Evolutionary conservation across 2,797 vertebrate genomes (phyloP).

Genomic region (Sparidentex hasta): DNA sequence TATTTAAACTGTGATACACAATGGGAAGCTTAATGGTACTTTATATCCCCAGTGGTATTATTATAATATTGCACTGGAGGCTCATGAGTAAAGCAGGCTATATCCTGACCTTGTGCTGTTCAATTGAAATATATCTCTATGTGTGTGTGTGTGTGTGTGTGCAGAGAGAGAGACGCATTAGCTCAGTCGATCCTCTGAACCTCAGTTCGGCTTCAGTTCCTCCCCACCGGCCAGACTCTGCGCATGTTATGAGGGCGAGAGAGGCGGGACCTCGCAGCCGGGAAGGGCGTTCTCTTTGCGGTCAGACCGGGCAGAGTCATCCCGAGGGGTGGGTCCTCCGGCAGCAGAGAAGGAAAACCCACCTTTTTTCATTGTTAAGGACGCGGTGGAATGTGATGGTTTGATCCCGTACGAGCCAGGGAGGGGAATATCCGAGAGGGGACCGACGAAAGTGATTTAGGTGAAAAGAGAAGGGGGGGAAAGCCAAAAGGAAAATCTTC

Average conservation of each 20-base stretch:
- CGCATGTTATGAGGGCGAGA: slow-evolving; percentile 46
- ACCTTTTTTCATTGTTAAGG: slow-evolving; percentile 89
- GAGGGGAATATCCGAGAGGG: slow-evolving; percentile 74
- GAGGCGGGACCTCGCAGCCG: slow-evolving; percentile 83
- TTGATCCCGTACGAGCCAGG: slow-evolving; percentile 79
- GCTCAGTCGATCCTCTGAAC: neutral
- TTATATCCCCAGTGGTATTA: neutral
- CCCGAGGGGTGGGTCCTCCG: slow-evolving; percentile 85
- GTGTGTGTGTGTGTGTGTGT: neutral
- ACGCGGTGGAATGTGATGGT: slow-evolving; percentile 88
- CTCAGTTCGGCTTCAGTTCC: slow-evolving; percentile 29
- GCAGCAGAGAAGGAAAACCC: slow-evolving; percentile 83
- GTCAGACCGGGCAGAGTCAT: slow-evolving; percentile 83
- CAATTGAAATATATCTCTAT: neutral
- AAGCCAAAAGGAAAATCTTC: slow-evolving; percentile 6
- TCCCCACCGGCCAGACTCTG: slow-evolving; percentile 48
- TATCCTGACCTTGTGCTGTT: neutral
- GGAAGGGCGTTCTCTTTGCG: slow-evolving; percentile 87
- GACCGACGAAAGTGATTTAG: slow-evolving; percentile 49
- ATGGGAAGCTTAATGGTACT: slow-evolving; percentile 1
- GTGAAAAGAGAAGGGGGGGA: slow-evolving; percentile 28
- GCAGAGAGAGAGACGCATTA: neutral
- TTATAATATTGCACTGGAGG: neutral
- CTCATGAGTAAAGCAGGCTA: neutral
- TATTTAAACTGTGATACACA: neutral